Conservation (phyloP, 2,113 vertebrate species). For the Cephalopholis sonnerati region DNA sequence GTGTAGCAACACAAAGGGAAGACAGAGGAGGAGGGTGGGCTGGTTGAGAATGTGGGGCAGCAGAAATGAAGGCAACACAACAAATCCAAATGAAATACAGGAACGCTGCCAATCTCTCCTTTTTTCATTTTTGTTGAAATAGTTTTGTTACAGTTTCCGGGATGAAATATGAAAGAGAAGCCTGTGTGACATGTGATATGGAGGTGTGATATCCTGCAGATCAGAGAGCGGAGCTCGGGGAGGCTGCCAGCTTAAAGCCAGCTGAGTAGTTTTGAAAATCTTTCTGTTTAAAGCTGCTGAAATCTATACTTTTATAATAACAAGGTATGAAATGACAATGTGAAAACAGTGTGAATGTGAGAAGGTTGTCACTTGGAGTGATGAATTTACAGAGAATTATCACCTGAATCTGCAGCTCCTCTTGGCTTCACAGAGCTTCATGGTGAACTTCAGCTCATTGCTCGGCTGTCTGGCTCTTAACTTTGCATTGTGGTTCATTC, state of each 20-base stretch:
- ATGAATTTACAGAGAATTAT: not conserved
- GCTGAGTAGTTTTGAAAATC: not conserved
- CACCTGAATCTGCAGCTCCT: not conserved
- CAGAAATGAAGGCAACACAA: not conserved
- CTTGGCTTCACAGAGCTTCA: not conserved
- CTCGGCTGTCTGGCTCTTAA: not conserved
- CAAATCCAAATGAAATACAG: slow-evolving; percentile 20
- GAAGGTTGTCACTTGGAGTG: not conserved
- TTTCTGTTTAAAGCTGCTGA: not conserved
- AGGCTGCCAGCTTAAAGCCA: slow-evolving; percentile 11
- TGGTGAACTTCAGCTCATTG: not conserved
- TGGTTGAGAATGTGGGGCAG: slow-evolving; percentile 27
- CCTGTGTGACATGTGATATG: slow-evolving; percentile 19
- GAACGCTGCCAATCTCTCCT: not conserved
- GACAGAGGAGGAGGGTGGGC: slow-evolving; percentile 21
- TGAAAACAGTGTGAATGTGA: not conserved
- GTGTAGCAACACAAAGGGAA: slow-evolving; percentile 21
- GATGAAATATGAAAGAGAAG: slow-evolving; percentile 7
- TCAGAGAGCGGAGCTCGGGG: not conserved
- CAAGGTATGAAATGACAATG: not conserved
- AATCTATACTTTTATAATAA: not conserved
- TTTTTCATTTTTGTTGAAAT: not conserved
- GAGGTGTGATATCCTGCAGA: slow-evolving; percentile 27
- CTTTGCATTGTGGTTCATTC: not conserved
- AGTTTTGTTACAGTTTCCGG: slow-evolving; percentile 7